Base-by-base conservation (phyloP, 2,888 invertebrate genomes). In the Glyphotaelius pellucidus region DNA sequence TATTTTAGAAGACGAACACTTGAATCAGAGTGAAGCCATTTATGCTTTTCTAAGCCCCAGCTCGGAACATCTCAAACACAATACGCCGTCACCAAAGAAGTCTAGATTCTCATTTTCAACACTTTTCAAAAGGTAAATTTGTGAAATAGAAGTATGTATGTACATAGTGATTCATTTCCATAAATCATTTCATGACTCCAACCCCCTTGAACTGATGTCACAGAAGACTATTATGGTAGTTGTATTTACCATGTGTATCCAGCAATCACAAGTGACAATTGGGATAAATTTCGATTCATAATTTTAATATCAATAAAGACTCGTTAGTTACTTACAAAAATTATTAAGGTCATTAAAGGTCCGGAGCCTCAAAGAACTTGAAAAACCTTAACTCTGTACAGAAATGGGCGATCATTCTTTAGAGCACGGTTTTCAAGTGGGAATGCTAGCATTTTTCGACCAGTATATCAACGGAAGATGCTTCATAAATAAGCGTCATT, bases 11-110 rank as follows among this genome's bases (percentile, higher is more conserved):
- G 98, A 99, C 94, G 98, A 98, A 93, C 96, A 97, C 94, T 96
- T 99, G 94, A 98, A 98, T 95, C 98, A 98, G 95, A 98, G 98
- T 94, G 99, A 99, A 95, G 98, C 98, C 90, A 96, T 99, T 93
- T 99, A 98, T 94, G 97, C 98, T 93, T 99, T 99, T 95, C 96
- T 99, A n/a, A 98, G 98, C 95, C 98, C 98, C 5, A 98, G 98
- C 95, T 98, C 98, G 0, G 98, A 98, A 94, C 98, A 98, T 95
- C 96, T 99, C 93, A 98, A 98, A 95, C 98, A 98, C 94, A 96
- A 97, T 91, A 96, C 97, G 84, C 97, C 97, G 84, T 97, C 97
- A 94, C 98, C 98, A 93, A 98, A 98, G 95, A 98, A 98, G 95
- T 97, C 98, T 15, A 97, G 98, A 94, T 98, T 99, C 95, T 98